Conservation (phyloP, 2,888 invertebrate genomes). For the Phlogophora meticulosa region DNA sequence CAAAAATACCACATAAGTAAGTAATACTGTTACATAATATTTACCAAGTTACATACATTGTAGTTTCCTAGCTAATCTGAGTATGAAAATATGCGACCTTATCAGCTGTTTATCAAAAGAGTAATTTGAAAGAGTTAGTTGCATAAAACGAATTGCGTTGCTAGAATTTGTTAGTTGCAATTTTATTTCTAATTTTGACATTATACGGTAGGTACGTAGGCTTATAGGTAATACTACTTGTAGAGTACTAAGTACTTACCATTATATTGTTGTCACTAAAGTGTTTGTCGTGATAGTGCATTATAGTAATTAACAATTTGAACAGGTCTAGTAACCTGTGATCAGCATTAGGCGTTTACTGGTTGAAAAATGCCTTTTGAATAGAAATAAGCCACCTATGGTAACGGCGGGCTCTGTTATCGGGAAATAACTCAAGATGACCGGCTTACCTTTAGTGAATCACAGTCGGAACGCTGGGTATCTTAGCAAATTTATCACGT, state of each 20-base stretch:
- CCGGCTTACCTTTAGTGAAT: not conserved
- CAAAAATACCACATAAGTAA: conserved; percentile 3
- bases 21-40: conserved; percentile 24
- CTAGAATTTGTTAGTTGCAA: conserved; percentile 22
- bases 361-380: not conserved
- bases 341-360: not conserved
- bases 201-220: not conserved
- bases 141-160: conserved; percentile 43
- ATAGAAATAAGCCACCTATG: not conserved
- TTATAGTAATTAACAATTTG: conserved; percentile 8
- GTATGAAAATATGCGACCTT: conserved; percentile 54
- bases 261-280: not conserved
- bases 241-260: no score
- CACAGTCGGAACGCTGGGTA: conserved; percentile 1
- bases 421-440: not conserved
- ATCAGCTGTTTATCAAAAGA: conserved; percentile 53
- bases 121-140: conserved; percentile 47
- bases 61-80: conserved; percentile 44
- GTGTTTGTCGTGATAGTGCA: not conserved
- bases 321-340: not conserved
- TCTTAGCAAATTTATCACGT: conserved; percentile 4
- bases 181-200: conserved; percentile 16
- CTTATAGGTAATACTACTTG: no score
- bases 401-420: not conserved
- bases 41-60: conserved; percentile 25